phyloP scores from a whole-genome alignment of 2,888 invertebrate species.

The Meandrusa payeni region DNA sequence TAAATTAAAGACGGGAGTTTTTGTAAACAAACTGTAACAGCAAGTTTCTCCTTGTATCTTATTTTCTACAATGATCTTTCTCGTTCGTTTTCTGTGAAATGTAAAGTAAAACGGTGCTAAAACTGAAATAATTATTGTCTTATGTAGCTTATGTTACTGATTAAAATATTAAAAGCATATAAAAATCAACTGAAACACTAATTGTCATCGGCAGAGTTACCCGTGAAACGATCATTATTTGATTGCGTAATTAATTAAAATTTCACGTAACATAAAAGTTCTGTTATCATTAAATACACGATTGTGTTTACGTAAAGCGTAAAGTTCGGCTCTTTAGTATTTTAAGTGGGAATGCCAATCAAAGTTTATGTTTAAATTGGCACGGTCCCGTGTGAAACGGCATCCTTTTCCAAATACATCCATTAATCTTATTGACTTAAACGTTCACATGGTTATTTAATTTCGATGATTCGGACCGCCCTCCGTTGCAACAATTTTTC shows the following conservation, averaged over 20 bases:
- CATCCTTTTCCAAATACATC: not conserved
- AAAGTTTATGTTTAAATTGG: not conserved
- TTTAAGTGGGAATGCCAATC: conserved; percentile 3
- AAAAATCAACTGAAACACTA: not conserved
- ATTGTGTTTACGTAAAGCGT: not conserved
- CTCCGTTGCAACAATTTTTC: too few species aligned
- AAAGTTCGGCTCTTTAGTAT: not conserved
- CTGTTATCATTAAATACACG: not conserved
- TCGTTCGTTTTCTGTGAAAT: too few species aligned
- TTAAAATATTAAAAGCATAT: not conserved
- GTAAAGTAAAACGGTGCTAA: too few species aligned
- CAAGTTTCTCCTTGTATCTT: too few species aligned
- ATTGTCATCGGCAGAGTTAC: not conserved
- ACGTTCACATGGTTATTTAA: conserved; percentile 6
- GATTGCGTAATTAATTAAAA: not conserved
- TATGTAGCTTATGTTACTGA: too few species aligned
- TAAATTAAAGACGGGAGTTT: too few species aligned
- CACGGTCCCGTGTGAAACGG: conserved; percentile 1
- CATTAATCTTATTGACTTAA: not conserved
- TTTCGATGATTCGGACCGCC: not conserved
- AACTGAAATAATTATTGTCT: too few species aligned
- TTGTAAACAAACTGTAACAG: too few species aligned
- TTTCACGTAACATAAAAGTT: not conserved
- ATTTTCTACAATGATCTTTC: too few species aligned
- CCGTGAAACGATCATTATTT: not conserved